Conservation (phyloP, 2,888 invertebrate species). For the Leptopilina drosophilae region DNA sequence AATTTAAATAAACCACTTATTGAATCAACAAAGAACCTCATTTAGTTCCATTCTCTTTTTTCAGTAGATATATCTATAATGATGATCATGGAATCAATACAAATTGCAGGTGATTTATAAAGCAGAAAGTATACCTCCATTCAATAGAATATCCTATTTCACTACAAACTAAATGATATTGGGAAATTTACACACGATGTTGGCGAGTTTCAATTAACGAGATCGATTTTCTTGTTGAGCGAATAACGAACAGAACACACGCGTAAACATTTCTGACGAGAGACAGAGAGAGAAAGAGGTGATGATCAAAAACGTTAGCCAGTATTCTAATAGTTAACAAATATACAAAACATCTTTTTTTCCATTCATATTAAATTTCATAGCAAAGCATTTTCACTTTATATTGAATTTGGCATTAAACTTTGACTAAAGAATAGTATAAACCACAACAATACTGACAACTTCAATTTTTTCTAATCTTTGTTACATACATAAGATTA, state of each 20-base stretch:
- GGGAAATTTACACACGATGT: conserved; percentile 24
- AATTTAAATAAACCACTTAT: background rate
- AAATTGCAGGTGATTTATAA: conserved; percentile 33
- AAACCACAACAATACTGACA: too few species aligned
- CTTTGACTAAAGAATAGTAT: too few species aligned
- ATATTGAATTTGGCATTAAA: too few species aligned
- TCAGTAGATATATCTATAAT: background rate
- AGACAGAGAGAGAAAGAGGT: background rate
- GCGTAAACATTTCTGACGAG: conserved; percentile 30
- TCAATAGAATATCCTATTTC: conserved; percentile 25
- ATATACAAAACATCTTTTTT: background rate
- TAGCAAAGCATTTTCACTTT: background rate
- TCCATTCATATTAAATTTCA: background rate
- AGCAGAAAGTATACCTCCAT: background rate
- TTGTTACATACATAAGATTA: too few species aligned
- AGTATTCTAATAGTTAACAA: background rate
- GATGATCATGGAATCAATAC: conserved; percentile 10
- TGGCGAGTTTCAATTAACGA: conserved; percentile 33
- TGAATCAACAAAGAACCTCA: background rate
- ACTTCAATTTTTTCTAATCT: too few species aligned
- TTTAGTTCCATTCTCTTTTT: background rate
- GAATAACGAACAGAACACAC: conserved; percentile 30
- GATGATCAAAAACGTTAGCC: conserved; percentile 2
- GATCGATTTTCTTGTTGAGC: conserved; percentile 36
- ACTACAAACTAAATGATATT: conserved; percentile 18